Base-by-base conservation (phyloP, 2,888 invertebrate species). In the Drosophila nigricruria region DNA sequence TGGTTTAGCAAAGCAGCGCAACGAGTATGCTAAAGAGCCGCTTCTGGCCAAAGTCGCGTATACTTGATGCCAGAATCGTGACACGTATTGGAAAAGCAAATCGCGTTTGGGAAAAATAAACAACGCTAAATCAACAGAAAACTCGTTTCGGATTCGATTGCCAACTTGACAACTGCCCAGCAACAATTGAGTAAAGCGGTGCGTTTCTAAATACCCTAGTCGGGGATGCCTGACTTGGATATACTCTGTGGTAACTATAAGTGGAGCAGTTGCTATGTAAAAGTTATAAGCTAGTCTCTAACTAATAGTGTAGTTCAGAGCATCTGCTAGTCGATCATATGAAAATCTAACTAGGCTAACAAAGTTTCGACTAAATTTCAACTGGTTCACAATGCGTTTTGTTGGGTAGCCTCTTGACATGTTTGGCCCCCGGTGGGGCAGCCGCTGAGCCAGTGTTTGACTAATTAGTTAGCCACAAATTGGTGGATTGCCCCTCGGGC, bases 51-150 rank as follows among this genome's bases (percentile, higher is more conserved):
- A 62, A 57, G 53, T 23, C 40, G 60, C 81, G 77, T 67, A 78
- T 84, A 68, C 74, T 87, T 70, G 64, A 88, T 71, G 69, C 57
- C 59, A 69, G 38, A 61, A 64, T 84, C 88, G 90, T 83, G 88
- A 87, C 79, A 75, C 60, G 65, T 72, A 53, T 75, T 84, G 74
- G 88, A 71, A 79, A 82, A 89, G 40, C 70, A 79, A 88, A 60
- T 54, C 53, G 30, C 36, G 52, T 42, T 62, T 40, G 67, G 63
- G 38, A 71, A 88, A 84, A 88, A 81, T 61, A 83, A 83, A 75
- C 50, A 63, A 63, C 58, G 67, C 67, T 70, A 73, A 82, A 62
- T 70, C 73, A 60, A 10, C 32, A 34, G 23, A 56, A 86, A 88
- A 86, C 89, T 73, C 36, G 89, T 88, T 86, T 53, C 53, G 53